Base-by-base conservation (phyloP, 2,797 vertebrate genomes). In the Helarctos malayanus region DNA sequence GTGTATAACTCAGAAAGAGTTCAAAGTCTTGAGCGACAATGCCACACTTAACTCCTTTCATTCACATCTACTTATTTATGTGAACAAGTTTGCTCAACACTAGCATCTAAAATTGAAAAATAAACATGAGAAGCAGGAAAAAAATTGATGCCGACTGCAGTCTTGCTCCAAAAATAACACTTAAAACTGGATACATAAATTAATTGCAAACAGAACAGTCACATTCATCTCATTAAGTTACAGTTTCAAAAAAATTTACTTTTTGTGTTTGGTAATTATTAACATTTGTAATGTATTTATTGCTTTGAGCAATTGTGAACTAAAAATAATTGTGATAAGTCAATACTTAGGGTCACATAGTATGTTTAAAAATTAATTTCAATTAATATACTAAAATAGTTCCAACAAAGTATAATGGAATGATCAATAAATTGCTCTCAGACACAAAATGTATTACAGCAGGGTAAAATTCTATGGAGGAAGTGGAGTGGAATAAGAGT, bases 311-410 rank as follows among this genome's bases (percentile, higher is more conserved):
- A 82, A 69, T 27, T 47, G 27, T 73, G 7, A 92, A 35, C 80
- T 88, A 95, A 94, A 97, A 94, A 95, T 88, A 92, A 96, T 59
- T 32, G 10, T 38, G 57, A 61, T 96, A 89, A 86, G 27, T 94
- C 84, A 96, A 56, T 68, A 94, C 41, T 82, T 45, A 29, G 38
- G 54, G 25, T 86, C 56, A 85, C 35, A 32, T 78, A 94, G 80
- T 92, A 82, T 73, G 41, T 84, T 97, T 96, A 95, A 96, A 97
- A 96, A 93, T 96, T 97, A 89, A 94, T 96, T 89, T 95, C 68
- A 92, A 92, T 89, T 85, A 95, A 85, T 91, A 92, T 29, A 92
- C 29, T 87, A 71, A 92, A 92, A 52, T 38, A 87, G 59, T 94
- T 97, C 23, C 71, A 81, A 81, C 91, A 59, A 94, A 86, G 29